Conservation (phyloP, 35 echinoderm and acorn worm genomes). For the Apostichopus parvimensis region DNA sequence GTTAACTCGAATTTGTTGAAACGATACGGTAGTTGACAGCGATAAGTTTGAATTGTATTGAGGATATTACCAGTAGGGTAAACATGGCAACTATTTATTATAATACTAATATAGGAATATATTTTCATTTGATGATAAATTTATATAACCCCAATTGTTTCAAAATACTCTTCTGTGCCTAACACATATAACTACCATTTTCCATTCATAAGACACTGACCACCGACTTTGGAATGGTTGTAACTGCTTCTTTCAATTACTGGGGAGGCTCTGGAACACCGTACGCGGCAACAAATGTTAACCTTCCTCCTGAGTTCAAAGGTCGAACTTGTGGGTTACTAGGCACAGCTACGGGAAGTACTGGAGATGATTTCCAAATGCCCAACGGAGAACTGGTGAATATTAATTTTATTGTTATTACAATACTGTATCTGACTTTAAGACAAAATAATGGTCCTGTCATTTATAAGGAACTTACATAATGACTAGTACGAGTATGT, state of each 20-base stretch:
- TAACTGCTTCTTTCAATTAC: neutral
- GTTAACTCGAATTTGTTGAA: too few species aligned
- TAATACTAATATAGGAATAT: neutral
- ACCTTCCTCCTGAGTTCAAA: neutral
- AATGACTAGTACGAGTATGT: too few species aligned
- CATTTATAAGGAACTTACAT: too few species aligned
- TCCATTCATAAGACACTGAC: neutral
- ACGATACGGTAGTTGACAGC: too few species aligned
- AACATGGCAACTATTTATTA: neutral
- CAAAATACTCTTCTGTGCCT: neutral
- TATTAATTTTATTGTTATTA: neutral
- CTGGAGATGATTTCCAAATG: neutral
- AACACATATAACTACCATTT: too few species aligned
- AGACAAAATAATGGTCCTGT: too few species aligned
- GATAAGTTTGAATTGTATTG: too few species aligned
- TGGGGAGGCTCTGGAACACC: neutral
- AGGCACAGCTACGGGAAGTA: neutral
- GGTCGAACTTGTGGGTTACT: neutral
- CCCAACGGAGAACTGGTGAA: neutral
- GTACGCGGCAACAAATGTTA: neutral
- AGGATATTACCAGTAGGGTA: too few species aligned
- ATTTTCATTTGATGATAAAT: too few species aligned
- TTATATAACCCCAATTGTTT: too few species aligned
- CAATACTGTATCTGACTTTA: too few species aligned
- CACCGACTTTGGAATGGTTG: neutral